phyloP scores from a whole-genome alignment of 2,888 invertebrate genomes.

The Tethea ocularis region DNA sequence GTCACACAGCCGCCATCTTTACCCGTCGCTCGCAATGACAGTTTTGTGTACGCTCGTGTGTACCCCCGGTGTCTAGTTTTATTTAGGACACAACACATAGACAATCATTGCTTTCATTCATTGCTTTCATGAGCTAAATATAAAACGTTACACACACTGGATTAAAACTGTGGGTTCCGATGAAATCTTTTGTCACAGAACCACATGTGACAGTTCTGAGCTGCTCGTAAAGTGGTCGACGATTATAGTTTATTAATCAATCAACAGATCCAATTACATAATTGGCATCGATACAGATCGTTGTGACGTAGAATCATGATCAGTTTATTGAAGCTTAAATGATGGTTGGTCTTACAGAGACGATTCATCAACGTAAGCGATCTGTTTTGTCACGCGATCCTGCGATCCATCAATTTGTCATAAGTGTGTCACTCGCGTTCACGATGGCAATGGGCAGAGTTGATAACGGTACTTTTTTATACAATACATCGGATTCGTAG shows the following conservation, averaged over 20 bases:
- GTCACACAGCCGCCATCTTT: constrained; percentile 72
- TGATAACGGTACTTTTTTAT: constrained; percentile 4
- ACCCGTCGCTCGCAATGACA: constrained; percentile 48
- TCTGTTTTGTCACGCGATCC: constrained; percentile 3
- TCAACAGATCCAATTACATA: constrained; percentile 7
- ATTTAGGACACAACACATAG: constrained; percentile 46
- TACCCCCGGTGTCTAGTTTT: constrained; percentile 41
- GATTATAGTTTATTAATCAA: constrained; percentile 3
- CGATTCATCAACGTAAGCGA: constrained; percentile 7
- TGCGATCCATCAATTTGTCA: constrained; percentile 4
- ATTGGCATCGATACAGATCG: constrained; percentile 3
- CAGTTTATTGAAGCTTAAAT: not conserved
- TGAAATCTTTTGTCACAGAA: constrained; percentile 26
- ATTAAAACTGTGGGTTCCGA: constrained; percentile 22
- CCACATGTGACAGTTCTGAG: constrained; percentile 26
- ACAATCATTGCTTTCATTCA: constrained; percentile 42
- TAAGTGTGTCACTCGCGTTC: constrained; percentile 2
- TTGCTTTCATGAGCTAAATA: constrained; percentile 38
- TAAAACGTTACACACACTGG: constrained; percentile 23
- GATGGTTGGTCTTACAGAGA: not conserved
- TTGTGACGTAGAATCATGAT: not conserved
- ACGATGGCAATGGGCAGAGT: not conserved
- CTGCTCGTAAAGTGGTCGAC: constrained; percentile 1
- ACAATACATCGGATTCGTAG: not conserved
- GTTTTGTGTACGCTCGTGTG: constrained; percentile 37